These are phyloP conservation scores for Colletes collaris DNA, from an alignment of 2,888 invertebrate genomes.

Conservation along the genomic window DNA sequence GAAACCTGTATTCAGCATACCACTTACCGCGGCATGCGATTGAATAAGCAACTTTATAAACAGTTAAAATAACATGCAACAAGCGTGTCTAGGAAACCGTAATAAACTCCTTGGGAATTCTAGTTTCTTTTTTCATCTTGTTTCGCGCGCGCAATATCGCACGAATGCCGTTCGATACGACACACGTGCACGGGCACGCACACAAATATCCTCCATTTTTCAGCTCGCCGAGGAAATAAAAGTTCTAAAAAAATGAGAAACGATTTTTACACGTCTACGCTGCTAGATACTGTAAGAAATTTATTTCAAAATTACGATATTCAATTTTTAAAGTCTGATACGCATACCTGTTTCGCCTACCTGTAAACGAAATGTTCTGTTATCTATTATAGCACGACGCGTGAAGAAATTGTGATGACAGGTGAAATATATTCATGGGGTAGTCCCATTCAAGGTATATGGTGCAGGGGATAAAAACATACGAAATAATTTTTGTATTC, in stretches of 20 bases:
- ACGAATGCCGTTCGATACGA: slow-evolving; percentile 1
- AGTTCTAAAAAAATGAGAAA: not conserved
- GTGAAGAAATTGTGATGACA: too few relatives aligned
- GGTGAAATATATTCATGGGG: too few relatives aligned
- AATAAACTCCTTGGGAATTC: slow-evolving; percentile 37
- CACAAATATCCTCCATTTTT: not conserved
- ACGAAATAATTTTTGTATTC: too few relatives aligned
- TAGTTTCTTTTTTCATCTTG: not conserved
- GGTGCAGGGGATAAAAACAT: too few relatives aligned
- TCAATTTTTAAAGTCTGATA: too few relatives aligned
- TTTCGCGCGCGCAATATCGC: not conserved
- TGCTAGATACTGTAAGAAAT: too few relatives aligned
- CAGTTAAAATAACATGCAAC: slow-evolving; percentile 44
- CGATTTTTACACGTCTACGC: not conserved
- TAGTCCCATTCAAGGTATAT: too few relatives aligned
- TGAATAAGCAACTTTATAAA: slow-evolving; percentile 57
- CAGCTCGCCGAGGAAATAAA: not conserved
- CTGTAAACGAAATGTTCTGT: too few relatives aligned
- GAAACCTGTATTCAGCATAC: slow-evolving; percentile 66
- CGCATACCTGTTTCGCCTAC: too few relatives aligned
- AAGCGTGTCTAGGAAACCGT: slow-evolving; percentile 25
- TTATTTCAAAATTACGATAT: too few relatives aligned
- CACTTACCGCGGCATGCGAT: slow-evolving; percentile 47
- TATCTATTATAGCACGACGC: too few relatives aligned
- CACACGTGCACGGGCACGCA: not conserved